Evolutionary conservation across 2,888 invertebrate genomes (phyloP).

Genomic region (Sipha maydis): DNA sequence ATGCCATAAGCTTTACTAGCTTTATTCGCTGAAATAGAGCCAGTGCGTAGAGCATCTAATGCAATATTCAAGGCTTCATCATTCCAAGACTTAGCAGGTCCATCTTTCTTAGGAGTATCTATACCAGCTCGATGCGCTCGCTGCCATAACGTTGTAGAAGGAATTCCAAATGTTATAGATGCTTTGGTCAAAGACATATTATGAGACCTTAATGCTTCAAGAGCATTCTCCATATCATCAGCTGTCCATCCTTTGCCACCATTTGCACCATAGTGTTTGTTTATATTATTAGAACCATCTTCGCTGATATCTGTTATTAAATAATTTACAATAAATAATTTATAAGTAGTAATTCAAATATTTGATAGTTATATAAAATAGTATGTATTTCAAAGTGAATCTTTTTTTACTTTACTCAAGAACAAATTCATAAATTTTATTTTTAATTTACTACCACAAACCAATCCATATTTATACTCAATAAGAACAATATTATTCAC

Average conservation of each 20-base stretch:
- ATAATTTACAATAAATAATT: neutral
- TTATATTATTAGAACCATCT: constrained; percentile 59
- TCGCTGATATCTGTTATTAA: constrained; percentile 63
- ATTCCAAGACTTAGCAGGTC: constrained; percentile 87
- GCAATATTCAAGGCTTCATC: constrained; percentile 85
- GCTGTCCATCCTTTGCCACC: constrained; percentile 82
- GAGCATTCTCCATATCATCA: constrained; percentile 88
- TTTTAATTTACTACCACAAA: too few species aligned
- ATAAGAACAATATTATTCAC: too few species aligned
- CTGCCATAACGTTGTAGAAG: constrained; percentile 91
- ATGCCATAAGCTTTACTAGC: constrained; percentile 91
- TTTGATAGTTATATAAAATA: neutral
- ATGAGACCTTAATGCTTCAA: constrained; percentile 85
- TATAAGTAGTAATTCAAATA: neutral
- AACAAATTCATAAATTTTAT: too few species aligned
- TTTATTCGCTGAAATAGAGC: constrained; percentile 89
- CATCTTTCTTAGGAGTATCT: constrained; percentile 91
- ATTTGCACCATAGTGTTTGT: constrained; percentile 42
- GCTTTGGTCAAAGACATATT: constrained; percentile 91
- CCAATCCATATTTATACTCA: too few species aligned
- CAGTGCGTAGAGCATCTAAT: constrained; percentile 82
- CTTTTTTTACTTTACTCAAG: too few species aligned
- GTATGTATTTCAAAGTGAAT: too few species aligned
- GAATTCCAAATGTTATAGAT: constrained; percentile 86
- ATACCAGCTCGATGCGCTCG: constrained; percentile 78